phyloP scores from a whole-genome alignment of 2,888 invertebrate species.

The Teleogryllus oceanicus region DNA sequence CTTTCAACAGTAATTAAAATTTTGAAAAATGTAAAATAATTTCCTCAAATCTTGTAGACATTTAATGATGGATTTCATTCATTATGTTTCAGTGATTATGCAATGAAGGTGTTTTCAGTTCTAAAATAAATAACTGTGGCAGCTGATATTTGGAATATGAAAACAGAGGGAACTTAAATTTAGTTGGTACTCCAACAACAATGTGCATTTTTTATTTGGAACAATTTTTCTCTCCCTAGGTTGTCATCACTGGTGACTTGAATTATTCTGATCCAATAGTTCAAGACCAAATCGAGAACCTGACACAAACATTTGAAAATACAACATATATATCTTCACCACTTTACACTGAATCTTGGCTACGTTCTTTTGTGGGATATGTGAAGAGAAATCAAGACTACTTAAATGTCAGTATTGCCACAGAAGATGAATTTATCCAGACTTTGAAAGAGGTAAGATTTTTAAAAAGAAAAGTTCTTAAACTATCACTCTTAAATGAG shows the following conservation, averaged over 20 bases:
- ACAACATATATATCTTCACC: constrained; percentile 71
- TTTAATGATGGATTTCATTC: too few species aligned
- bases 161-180: too few species aligned
- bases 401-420: constrained; percentile 70
- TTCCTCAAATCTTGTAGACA: too few species aligned
- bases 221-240: constrained; percentile 53
- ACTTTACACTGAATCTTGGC: constrained; percentile 84
- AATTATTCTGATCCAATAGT: constrained; percentile 76
- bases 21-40: too few species aligned
- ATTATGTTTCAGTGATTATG: too few species aligned
- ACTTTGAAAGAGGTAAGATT: constrained; percentile 66
- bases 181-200: too few species aligned
- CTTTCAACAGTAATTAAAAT: too few species aligned
- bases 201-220: too few species aligned
- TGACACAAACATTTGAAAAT: constrained; percentile 73
- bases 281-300: constrained; percentile 73
- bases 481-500: background rate
- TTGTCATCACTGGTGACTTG: constrained; percentile 72
- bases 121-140: too few species aligned
- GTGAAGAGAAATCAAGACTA: constrained; percentile 70
- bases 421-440: constrained; percentile 68
- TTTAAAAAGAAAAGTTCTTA: background rate
- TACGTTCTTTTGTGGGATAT: constrained; percentile 75
- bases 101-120: too few species aligned
- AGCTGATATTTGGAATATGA: too few species aligned